Base-by-base conservation (phyloP, 1,140 invertebrate genomes). In the Batillaria attramentaria region DNA sequence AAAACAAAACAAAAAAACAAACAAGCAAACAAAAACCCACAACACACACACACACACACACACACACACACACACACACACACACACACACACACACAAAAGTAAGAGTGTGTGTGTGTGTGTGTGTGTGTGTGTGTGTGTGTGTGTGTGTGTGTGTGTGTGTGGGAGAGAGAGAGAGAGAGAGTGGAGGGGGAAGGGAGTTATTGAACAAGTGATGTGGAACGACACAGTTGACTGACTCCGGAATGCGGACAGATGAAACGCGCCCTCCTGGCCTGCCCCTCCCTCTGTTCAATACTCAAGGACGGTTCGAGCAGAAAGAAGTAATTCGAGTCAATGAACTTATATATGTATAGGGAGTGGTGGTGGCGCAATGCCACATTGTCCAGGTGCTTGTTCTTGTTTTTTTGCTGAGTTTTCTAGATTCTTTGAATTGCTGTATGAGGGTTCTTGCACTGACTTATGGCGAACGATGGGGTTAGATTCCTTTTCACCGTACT, bases 21-120 rank as follows among this genome's bases (percentile, higher is more conserved):
- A n/a, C n/a, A n/a, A n/a, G n/a, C n/a, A n/a, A n/a, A n/a, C n/a
- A n/a, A n/a, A n/a, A n/a, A n/a, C n/a, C n/a, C n/a, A n/a, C n/a
- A n/a, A n/a, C n/a, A 41, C 37, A 42, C 42, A 72, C n/a, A 72
- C 28, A 72, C 28, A 16, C 70, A 31, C 70, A 16, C 70, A 37
- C 70, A 16, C 42, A 37, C 70, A 13, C 70, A 72, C 70, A 13
- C 70, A 13, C 70, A 42, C 70, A 13, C n/a, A 37, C 37, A 13
- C 70, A 31, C 70, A 13, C 70, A 31, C 70, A 8, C 33, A 69
- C 66, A 33, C 33, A 41, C 35, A 20, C 28, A 37, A 13, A 70
- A 18, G 31, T 70, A 20, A 31, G 18, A 13, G 13, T 18, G 28
- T 66, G 33, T 31, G 16, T 70, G 18, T 70, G 37, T 6, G 28